Conservation (phyloP, 2,113 vertebrate species). For the Megaceryle torquata region DNA sequence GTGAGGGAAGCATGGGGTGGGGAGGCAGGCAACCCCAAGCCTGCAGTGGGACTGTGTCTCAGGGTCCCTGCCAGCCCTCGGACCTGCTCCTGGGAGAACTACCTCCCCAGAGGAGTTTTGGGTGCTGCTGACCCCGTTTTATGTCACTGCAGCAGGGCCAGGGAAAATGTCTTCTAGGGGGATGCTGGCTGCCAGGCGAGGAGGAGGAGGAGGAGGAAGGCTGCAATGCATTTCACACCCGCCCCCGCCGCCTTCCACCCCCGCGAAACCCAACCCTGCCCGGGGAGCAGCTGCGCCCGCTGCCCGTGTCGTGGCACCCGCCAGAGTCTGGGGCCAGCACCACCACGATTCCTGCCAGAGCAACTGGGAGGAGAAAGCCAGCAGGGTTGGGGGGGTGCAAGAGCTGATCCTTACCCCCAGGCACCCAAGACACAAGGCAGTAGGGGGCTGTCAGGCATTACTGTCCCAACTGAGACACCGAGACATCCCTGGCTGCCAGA, state of each 20-base stretch:
- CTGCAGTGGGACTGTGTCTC: neutral
- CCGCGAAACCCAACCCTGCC: constrained; percentile 48
- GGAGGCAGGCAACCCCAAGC: neutral
- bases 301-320: neutral
- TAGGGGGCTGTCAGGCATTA: neutral
- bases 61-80: neutral
- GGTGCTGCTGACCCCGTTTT: neutral
- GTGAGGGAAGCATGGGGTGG: neutral
- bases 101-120: neutral
- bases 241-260: neutral
- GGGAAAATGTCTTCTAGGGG: neutral
- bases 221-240: constrained; percentile 43
- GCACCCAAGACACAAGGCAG: neutral
- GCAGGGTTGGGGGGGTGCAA: neutral
- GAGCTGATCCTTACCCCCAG: neutral
- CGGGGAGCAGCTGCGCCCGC: constrained; percentile 27
- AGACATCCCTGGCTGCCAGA: neutral
- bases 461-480: rapidly evolving
- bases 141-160: neutral
- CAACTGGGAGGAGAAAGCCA: neutral
- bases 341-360: neutral
- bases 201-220: constrained; percentile 25
- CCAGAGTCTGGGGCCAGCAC: neutral
- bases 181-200: neutral
- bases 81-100: neutral